These are phyloP conservation scores for Caenorhabditis drosophilae DNA, from an alignment of 2,888 invertebrate species.

Conservation along the genomic window DNA sequence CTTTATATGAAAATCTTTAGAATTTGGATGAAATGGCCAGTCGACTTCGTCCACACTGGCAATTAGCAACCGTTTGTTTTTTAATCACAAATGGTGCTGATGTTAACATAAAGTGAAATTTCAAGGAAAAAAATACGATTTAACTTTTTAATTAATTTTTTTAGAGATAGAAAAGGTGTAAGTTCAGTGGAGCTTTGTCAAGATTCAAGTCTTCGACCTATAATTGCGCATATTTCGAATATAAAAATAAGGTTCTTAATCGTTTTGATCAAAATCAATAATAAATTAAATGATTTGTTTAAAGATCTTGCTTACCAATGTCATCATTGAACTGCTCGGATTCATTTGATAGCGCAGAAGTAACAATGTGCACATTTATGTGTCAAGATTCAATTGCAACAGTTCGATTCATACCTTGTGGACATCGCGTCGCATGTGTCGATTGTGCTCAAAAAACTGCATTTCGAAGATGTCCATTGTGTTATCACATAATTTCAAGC, in stretches of 20 bases:
- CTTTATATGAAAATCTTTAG: conserved; percentile 3
- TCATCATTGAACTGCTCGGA: conserved; percentile 11
- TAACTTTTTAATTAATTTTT: background rate
- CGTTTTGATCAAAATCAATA: too few species aligned
- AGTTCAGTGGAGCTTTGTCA: conserved; percentile 28
- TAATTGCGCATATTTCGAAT: conserved; percentile 23
- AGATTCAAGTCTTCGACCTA: conserved; percentile 20
- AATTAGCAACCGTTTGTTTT: conserved; percentile 43
- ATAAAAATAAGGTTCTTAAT: conserved; percentile 29
- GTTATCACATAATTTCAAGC: conserved; percentile 33
- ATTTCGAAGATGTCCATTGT: conserved; percentile 43
- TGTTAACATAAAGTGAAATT: conserved; percentile 28
- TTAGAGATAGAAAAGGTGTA: conserved; percentile 33
- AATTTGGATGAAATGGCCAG: conserved; percentile 49
- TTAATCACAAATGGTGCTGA: conserved; percentile 45
- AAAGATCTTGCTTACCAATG: conserved; percentile 43
- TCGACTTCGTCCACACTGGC: conserved; percentile 46
- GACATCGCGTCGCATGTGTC: conserved; percentile 52
- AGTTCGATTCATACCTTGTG: conserved; percentile 51
- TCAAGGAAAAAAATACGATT: too few species aligned
- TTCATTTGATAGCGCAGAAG: conserved; percentile 41
- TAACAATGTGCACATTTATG: conserved; percentile 53
- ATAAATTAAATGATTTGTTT: too few species aligned
- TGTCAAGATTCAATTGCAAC: conserved; percentile 50
- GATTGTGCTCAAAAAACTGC: conserved; percentile 40